Evolutionary conservation across 1,140 invertebrate genomes (phyloP).

Genomic region (Sminthurides bifidus): DNA sequence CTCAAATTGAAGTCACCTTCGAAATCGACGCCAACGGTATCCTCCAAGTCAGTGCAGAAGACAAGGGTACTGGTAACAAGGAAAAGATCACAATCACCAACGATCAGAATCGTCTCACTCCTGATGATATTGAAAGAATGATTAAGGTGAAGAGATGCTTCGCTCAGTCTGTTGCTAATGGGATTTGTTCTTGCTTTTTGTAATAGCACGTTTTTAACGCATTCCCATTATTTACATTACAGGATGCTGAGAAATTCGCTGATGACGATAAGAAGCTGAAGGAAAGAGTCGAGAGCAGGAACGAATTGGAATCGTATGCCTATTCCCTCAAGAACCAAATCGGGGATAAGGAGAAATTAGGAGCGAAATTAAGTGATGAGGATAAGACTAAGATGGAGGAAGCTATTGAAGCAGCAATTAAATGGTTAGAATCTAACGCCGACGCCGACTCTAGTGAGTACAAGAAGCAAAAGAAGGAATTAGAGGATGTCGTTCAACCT

Average conservation of each 20-base stretch:
- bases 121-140: conserved; percentile 97
- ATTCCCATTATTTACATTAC: background rate
- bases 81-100: conserved; percentile 97
- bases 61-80: conserved; percentile 95
- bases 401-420: conserved; percentile 91
- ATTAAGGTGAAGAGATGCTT: too few relatives aligned
- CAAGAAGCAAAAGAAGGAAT: conserved; percentile 93
- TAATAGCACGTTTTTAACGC: background rate
- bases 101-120: conserved; percentile 90
- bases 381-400: conserved; percentile 94
- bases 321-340: conserved; percentile 98
- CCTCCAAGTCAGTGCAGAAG: conserved; percentile 81
- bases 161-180: too few relatives aligned
- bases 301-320: conserved; percentile 92
- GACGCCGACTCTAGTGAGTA: conserved; percentile 89
- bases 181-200: background rate
- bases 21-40: conserved; percentile 99
- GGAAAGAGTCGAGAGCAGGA: conserved; percentile 88
- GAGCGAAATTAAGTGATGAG: conserved; percentile 74
- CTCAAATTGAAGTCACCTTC: conserved; percentile 98
- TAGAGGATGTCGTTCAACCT: conserved; percentile 90
- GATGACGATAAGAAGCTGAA: conserved; percentile 98
- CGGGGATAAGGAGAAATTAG: conserved; percentile 93
- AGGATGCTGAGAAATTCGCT: conserved; percentile 92
- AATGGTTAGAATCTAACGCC: conserved; percentile 93